Conservation (phyloP, 1,140 invertebrate genomes). For the Pectinophora gossypiella region DNA sequence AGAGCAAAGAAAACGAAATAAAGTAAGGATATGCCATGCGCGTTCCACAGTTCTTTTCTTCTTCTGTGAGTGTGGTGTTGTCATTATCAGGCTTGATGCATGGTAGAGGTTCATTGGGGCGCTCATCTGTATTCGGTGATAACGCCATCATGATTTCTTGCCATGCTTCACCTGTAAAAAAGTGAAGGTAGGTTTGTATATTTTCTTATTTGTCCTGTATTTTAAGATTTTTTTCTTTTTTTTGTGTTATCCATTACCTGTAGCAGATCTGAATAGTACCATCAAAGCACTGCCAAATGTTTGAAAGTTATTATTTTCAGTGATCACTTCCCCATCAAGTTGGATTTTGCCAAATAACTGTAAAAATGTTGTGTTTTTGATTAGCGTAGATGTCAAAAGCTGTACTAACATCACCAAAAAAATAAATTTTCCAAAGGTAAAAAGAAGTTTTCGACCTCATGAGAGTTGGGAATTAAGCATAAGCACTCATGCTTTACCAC, state of each 20-base stretch:
- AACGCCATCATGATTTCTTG: slow-evolving; percentile 67
- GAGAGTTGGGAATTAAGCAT: no score
- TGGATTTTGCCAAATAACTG: slow-evolving; percentile 98
- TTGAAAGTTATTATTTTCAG: slow-evolving; percentile 98
- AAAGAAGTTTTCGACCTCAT: no score
- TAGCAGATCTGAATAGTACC: slow-evolving; percentile 96
- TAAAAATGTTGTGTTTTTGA: no score
- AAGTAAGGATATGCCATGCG: slow-evolving; percentile 55
- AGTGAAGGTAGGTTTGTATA: no score
- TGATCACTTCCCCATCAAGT: slow-evolving; percentile 87
- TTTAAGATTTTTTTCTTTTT: no score
- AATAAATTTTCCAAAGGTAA: no score
- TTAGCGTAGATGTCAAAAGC: no score
- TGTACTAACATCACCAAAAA: no score
- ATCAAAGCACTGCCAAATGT: slow-evolving; percentile 97
- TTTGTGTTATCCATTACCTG: slow-evolving; percentile 74
- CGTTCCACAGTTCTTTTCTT: slow-evolving; percentile 33
- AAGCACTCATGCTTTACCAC: no score
- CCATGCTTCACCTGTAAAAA: slow-evolving; percentile 61
- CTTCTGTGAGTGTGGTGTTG: not conserved
- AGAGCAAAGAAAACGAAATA: slow-evolving; percentile 60
- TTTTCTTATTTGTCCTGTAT: no score
- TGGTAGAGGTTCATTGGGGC: slow-evolving; percentile 26
- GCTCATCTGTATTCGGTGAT: slow-evolving; percentile 37
- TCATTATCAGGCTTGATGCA: slow-evolving; percentile 30